Conservation (phyloP, 2,797 vertebrate genomes). For the Lacerta bilineata region DNA sequence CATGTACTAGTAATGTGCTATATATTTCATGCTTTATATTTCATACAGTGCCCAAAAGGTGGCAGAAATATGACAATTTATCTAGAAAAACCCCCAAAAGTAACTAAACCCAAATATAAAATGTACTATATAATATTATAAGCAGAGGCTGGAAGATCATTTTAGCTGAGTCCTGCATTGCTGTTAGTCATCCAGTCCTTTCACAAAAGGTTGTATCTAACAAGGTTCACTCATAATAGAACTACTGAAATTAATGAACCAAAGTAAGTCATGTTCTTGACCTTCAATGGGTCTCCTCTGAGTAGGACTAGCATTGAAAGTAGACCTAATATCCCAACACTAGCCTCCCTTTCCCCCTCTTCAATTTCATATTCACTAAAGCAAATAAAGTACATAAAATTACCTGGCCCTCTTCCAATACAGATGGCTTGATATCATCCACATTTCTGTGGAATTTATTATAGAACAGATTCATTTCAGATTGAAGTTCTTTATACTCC, state of each 20-base stretch:
- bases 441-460: conserved; percentile 39
- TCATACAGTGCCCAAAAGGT: neutral
- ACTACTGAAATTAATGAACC: no score
- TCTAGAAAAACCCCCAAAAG: neutral
- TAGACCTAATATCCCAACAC: neutral
- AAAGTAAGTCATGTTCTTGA: no score
- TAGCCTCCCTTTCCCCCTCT: neutral
- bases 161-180: no score
- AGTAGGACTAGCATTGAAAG: no score
- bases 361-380: neutral
- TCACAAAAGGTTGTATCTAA: no score
- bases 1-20: neutral
- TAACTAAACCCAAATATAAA: neutral
- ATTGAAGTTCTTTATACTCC: conserved; percentile 77
- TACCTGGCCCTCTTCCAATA: conserved; percentile 80
- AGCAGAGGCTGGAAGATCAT: no score
- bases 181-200: no score
- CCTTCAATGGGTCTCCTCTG: no score
- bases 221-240: no score
- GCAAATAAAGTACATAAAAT: conserved; percentile 27
- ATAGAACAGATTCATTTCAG: conserved; percentile 80
- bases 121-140: neutral
- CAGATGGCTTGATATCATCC: conserved; percentile 69
- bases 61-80: neutral
- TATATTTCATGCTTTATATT: neutral